Conservation (phyloP, 2,113 vertebrate genomes). For the Todiramphus chloris region DNA sequence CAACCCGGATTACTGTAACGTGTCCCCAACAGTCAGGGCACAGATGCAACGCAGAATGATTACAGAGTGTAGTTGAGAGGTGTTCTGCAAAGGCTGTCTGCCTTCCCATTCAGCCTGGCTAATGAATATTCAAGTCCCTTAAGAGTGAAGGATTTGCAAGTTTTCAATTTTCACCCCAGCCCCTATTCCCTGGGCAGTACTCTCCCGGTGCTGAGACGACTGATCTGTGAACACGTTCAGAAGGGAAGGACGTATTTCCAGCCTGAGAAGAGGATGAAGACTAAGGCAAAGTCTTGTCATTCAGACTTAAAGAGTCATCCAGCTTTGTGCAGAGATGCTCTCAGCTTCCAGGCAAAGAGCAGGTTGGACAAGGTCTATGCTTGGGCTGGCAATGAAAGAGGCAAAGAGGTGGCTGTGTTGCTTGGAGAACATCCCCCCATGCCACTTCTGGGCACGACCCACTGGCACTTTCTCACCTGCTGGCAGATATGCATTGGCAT, state of each 20-base stretch:
- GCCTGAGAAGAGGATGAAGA: background rate
- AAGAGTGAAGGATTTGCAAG: background rate
- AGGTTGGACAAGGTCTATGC: background rate
- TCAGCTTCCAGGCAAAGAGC: background rate
- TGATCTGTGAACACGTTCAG: background rate
- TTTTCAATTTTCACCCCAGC: background rate
- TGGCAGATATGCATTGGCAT: fast-evolving
- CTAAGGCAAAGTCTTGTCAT: background rate
- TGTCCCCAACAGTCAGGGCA: background rate
- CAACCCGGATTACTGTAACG: background rate
- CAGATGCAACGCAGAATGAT: background rate
- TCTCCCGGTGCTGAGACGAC: fast-evolving
- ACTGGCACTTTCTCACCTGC: background rate
- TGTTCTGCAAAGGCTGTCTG: background rate
- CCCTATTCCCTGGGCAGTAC: background rate
- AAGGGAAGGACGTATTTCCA: background rate
- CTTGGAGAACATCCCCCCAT: background rate
- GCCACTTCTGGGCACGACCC: fast-evolving
- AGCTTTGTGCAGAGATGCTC: background rate
- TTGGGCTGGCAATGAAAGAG: background rate
- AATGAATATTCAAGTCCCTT: background rate
- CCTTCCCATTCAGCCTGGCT: background rate
- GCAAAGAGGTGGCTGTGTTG: background rate
- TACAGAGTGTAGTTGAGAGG: background rate
- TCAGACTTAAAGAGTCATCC: background rate